These are phyloP conservation scores for Elanus axillaris DNA, from an alignment of 2,113 vertebrate species.

Conservation along the genomic window DNA sequence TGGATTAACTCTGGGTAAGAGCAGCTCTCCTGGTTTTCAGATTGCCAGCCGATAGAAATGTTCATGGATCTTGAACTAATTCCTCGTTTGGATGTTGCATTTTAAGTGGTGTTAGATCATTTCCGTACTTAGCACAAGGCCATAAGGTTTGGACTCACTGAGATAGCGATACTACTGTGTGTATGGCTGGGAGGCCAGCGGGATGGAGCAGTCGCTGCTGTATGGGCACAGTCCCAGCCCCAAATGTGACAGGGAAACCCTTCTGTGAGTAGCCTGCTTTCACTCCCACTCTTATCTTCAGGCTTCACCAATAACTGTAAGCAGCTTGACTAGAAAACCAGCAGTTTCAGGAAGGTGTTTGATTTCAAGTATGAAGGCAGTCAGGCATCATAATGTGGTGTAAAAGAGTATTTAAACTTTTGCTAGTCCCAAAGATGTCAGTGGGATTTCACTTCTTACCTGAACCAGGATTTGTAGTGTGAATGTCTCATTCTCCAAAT, in stretches of 20 bases:
- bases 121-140: not conserved
- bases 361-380: not conserved
- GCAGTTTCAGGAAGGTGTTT: not conserved
- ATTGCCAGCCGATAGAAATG: not conserved
- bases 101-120: not conserved
- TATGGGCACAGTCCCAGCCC: not conserved
- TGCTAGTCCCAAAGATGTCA: not conserved
- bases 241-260: not conserved
- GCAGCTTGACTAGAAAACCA: not conserved
- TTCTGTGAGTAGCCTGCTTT: not conserved
- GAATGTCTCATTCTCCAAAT: not conserved
- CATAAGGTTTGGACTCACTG: not conserved
- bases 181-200: not conserved
- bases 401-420: not conserved
- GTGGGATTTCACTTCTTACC: not conserved
- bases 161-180: not conserved
- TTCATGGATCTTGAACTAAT: not conserved
- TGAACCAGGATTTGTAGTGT: not conserved
- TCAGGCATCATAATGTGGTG: not conserved
- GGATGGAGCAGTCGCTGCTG: not conserved
- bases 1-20: not conserved
- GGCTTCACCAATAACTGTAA: not conserved
- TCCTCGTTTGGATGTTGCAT: not conserved
- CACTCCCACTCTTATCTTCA: not conserved
- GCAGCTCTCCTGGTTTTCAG: not conserved